phyloP scores from a whole-genome alignment of 1,140 invertebrate species.

The Chrysopa pallens region DNA sequence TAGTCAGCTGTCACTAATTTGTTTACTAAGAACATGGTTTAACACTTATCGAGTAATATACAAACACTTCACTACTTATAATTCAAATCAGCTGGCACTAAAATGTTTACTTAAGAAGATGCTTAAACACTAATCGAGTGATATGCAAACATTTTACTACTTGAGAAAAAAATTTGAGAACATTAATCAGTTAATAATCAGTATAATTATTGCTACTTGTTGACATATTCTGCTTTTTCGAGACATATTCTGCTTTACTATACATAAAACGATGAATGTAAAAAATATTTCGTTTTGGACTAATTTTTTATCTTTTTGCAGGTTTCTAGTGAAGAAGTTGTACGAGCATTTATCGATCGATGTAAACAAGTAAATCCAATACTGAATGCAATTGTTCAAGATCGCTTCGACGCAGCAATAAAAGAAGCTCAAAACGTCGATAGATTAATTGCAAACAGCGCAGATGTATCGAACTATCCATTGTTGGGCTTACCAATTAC shows the following conservation, averaged over 20 bases:
- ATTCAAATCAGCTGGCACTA: too few species aligned
- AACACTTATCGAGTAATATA: too few species aligned
- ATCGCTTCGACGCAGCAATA: conserved; percentile 41
- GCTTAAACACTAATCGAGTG: too few species aligned
- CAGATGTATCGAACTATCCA: conserved; percentile 29
- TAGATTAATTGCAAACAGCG: conserved; percentile 20
- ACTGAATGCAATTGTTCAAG: conserved; percentile 49
- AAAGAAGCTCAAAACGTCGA: conserved; percentile 34
- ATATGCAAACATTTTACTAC: too few species aligned
- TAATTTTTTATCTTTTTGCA: conserved; percentile 12
- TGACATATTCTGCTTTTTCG: neutral
- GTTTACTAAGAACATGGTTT: too few species aligned
- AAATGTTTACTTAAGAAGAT: too few species aligned
- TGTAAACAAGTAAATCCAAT: conserved; percentile 45
- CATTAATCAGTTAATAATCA: too few species aligned
- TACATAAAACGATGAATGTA: neutral
- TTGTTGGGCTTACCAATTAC: conserved; percentile 45
- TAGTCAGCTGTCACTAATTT: too few species aligned
- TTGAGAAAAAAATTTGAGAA: too few species aligned
- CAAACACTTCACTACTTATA: too few species aligned
- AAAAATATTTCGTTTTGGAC: neutral
- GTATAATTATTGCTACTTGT: too few species aligned
- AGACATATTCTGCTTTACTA: neutral
- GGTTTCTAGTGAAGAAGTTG: conserved; percentile 37
- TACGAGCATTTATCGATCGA: conserved; percentile 39